Evolutionary conservation across 2,113 vertebrate genomes (phyloP).

Genomic region (Rhabdornis inornatus): DNA sequence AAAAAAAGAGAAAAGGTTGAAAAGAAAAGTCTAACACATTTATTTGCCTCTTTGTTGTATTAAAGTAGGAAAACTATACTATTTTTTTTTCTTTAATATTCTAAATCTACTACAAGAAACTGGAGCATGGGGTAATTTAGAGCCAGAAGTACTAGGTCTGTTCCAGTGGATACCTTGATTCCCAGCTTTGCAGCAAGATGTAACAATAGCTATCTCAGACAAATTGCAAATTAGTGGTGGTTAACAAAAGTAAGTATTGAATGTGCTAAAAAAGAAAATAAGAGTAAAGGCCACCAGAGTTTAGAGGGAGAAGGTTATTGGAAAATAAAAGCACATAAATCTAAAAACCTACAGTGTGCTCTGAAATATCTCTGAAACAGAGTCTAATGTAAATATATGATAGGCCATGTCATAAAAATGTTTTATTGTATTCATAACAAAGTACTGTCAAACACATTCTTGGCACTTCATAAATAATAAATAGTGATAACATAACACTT

Average conservation of each 20-base stretch:
- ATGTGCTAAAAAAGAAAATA: background rate
- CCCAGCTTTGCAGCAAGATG: background rate
- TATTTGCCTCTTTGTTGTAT: accelerated
- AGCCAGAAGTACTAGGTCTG: background rate
- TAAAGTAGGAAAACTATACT: background rate
- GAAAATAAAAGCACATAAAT: background rate
- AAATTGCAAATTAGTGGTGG: background rate
- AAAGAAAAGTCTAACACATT: background rate
- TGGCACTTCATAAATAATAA: conserved; percentile 15
- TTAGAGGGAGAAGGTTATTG: background rate
- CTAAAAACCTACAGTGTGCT: background rate
- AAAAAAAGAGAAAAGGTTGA: background rate
- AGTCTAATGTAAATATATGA: background rate
- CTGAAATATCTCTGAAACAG: background rate
- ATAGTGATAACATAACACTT: background rate
- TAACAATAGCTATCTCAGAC: background rate
- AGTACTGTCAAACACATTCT: background rate
- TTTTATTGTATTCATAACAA: conserved; percentile 12
- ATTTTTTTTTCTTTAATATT: too few relatives aligned
- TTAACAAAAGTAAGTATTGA: background rate
- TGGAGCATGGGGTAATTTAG: background rate
- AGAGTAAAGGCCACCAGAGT: background rate
- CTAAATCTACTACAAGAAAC: background rate
- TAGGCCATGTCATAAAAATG: background rate
- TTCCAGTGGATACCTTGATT: background rate